phyloP scores from a whole-genome alignment of 1,140 invertebrate species.

The Limonius californicus region DNA sequence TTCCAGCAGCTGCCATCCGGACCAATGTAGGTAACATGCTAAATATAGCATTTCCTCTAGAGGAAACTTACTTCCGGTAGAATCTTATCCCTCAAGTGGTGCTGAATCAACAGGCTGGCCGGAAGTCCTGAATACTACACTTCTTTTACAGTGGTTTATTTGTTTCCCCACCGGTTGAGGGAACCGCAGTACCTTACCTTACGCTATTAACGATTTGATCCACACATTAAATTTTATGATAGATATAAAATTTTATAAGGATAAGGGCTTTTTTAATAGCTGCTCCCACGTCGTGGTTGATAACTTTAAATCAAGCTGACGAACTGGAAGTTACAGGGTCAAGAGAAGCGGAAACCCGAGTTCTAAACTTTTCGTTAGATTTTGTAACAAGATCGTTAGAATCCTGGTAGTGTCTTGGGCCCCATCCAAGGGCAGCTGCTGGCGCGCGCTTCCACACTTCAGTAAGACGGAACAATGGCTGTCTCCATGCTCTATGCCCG shows the following conservation, averaged over 20 bases:
- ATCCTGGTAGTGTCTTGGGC: constrained; percentile 27
- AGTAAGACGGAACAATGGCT: constrained; percentile 43
- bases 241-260: no score
- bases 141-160: constrained; percentile 33
- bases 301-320: no score
- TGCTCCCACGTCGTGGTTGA: no score
- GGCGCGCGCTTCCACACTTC: constrained; percentile 42
- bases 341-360: no score
- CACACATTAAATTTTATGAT: background rate
- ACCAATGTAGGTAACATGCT: constrained; percentile 38
- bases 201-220: background rate
- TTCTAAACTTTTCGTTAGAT: background rate
- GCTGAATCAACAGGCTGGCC: constrained; percentile 41
- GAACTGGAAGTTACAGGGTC: no score
- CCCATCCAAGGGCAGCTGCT: constrained; percentile 35
- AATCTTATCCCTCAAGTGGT: constrained; percentile 40
- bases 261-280: no score
- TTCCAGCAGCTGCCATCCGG: constrained; percentile 36
- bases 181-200: background rate
- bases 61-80: constrained; percentile 40
- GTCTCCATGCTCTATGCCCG: constrained; percentile 41
- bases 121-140: constrained; percentile 30
- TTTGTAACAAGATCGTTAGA: constrained; percentile 10
- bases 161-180: constrained; percentile 23
- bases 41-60: constrained; percentile 38